Evolutionary conservation across 2,797 vertebrate genomes (phyloP).

Genomic region (Pangasius sanitwongsei): DNA sequence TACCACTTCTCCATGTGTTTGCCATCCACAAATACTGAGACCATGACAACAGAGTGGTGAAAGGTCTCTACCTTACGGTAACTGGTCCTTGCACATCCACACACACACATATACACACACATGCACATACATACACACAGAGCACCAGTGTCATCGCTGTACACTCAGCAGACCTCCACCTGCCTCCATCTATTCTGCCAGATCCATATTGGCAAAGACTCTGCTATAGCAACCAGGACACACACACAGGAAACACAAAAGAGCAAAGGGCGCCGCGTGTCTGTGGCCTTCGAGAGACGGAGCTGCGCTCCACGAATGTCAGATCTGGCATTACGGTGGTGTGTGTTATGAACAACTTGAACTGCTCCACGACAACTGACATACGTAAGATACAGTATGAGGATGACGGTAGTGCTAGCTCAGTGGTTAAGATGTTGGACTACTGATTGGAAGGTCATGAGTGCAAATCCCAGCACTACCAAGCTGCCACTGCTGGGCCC

Average conservation of each 20-base stretch:
- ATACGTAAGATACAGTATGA: too few species aligned
- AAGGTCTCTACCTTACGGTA: constrained; percentile 36
- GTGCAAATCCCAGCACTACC: too few species aligned
- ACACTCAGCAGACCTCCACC: constrained; percentile 40
- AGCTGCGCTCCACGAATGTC: not conserved
- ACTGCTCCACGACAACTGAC: not conserved
- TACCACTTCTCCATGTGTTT: constrained; percentile 5
- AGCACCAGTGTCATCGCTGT: constrained; percentile 27
- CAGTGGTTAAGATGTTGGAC: too few species aligned
- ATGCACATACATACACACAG: constrained; percentile 5
- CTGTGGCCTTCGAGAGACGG: not conserved
- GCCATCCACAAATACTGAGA: constrained; percentile 29
- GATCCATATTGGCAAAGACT: constrained; percentile 44
- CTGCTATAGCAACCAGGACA: constrained; percentile 49
- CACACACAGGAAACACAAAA: constrained; percentile 20
- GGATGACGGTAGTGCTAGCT: too few species aligned
- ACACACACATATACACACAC: constrained; percentile 26
- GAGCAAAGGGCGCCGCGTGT: constrained; percentile 5
- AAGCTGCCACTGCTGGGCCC: too few species aligned
- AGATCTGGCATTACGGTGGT: not conserved
- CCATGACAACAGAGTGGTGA: constrained; percentile 40
- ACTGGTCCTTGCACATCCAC: constrained; percentile 20
- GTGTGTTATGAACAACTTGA: not conserved
- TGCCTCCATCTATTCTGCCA: constrained; percentile 24
- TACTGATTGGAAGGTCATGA: too few species aligned